Evolutionary conservation across 92 coral and sea anemone genomes (phyloP).

Genomic region (Umimayanthus chanpuru): DNA sequence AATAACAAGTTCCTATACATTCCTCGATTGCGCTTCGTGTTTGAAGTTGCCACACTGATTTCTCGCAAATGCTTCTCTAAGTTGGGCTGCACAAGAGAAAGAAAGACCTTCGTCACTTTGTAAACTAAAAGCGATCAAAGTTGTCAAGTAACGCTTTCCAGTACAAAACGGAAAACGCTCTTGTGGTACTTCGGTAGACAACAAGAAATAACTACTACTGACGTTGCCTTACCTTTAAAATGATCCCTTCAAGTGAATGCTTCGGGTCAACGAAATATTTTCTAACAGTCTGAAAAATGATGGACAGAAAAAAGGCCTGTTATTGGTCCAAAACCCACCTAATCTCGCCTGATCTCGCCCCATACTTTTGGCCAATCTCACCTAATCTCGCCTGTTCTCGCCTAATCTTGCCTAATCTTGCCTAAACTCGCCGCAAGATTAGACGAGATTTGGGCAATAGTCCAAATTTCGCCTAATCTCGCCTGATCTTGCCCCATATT

Average conservation of each 20-base stretch:
- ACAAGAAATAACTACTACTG: not conserved
- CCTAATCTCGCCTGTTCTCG: too few species aligned
- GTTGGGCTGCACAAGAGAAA: constrained; percentile 61
- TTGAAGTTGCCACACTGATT: constrained; percentile 91
- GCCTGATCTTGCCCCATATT: too few species aligned
- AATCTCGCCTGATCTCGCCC: too few species aligned
- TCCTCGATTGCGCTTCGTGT: constrained; percentile 93
- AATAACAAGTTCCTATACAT: constrained; percentile 91
- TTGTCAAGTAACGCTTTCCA: too few species aligned
- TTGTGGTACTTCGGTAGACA: not conserved
- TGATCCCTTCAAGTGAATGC: constrained; percentile 92
- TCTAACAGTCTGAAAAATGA: constrained; percentile 68
- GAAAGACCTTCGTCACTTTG: not conserved
- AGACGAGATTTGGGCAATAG: too few species aligned
- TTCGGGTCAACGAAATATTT: constrained; percentile 83
- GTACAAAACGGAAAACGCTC: not conserved
- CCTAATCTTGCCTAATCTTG: too few species aligned
- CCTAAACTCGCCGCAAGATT: too few species aligned
- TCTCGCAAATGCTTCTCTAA: constrained; percentile 84
- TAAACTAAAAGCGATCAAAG: not conserved
- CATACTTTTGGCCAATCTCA: too few species aligned
- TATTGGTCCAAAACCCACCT: too few species aligned
- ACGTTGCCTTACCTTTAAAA: constrained; percentile 69
- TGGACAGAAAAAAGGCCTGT: too few species aligned
- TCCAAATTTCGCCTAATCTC: too few species aligned